phyloP scores from a whole-genome alignment of 2,797 vertebrate genomes.

The Zalophus californianus region DNA sequence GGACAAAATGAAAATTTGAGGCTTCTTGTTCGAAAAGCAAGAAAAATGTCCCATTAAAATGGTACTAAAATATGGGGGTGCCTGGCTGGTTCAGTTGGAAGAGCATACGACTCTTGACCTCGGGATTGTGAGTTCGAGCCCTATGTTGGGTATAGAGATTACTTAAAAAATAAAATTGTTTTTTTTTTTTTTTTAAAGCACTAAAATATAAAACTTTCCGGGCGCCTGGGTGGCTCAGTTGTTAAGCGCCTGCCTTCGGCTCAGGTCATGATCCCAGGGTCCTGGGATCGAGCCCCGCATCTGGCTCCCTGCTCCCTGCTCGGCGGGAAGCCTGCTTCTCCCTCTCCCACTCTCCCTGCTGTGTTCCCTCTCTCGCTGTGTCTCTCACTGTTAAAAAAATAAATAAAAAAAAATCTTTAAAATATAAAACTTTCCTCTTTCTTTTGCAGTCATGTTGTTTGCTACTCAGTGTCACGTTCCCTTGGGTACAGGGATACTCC shows the following conservation, averaged over 20 bases:
- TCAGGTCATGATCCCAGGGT: no score
- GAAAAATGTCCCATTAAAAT: neutral
- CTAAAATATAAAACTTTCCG: neutral
- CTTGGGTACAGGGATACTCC: neutral
- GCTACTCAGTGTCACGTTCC: neutral
- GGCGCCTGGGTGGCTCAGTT: no score
- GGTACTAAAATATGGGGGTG: neutral
- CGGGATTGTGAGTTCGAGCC: neutral
- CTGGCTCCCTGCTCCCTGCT: no score
- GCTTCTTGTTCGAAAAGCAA: neutral
- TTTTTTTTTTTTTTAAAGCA: neutral
- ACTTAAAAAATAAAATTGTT: neutral
- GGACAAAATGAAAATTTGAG: slow-evolving; percentile 7
- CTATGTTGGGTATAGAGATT: neutral
- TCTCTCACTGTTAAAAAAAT: no score
- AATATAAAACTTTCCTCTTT: neutral
- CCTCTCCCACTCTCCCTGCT: no score
- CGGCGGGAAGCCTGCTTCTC: no score
- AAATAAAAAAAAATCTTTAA: neutral
- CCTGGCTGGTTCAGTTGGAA: neutral
- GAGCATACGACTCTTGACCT: neutral
- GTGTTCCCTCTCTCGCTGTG: no score
- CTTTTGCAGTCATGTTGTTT: neutral
- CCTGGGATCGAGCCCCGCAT: no score
- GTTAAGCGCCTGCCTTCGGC: no score